Conservation (phyloP, 2,888 invertebrate species). For the Melinopterus prodromus region DNA sequence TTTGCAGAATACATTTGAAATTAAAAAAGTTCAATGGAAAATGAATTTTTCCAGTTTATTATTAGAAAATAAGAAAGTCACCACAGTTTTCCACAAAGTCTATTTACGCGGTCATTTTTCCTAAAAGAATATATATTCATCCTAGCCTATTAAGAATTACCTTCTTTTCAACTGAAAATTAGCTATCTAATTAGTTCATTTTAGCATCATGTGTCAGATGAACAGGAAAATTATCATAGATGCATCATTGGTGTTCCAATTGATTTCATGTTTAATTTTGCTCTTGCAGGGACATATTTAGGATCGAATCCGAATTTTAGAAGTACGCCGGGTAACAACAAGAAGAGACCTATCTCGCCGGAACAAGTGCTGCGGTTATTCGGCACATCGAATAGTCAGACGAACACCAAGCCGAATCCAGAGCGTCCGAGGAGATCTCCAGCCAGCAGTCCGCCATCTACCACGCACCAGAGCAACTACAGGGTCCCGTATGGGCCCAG, state of each 20-base stretch:
- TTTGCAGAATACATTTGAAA: too few species aligned
- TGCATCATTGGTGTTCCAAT: not conserved
- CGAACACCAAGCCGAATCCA: conserved; percentile 50
- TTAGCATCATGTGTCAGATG: too few species aligned
- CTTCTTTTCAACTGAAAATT: too few species aligned
- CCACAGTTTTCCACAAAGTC: too few species aligned
- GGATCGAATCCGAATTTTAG: conserved; percentile 70
- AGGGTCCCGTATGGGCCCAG: conserved; percentile 64
- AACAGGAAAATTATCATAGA: too few species aligned
- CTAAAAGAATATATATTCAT: too few species aligned
- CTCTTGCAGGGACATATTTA: conserved; percentile 71
- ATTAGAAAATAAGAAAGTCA: too few species aligned
- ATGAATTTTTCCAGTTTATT: too few species aligned
- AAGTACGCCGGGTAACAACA: conserved; percentile 62
- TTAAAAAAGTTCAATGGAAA: too few species aligned
- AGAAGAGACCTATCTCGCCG: conserved; percentile 84
- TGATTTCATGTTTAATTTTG: conserved; percentile 46
- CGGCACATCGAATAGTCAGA: conserved; percentile 48
- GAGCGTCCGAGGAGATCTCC: conserved; percentile 65
- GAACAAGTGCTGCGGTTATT: conserved; percentile 70
- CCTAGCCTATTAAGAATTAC: too few species aligned
- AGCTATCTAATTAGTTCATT: too few species aligned
- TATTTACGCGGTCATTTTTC: too few species aligned
- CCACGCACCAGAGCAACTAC: conserved; percentile 73
- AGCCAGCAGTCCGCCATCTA: conserved; percentile 81